These are phyloP conservation scores for Aethes cnicana DNA, from an alignment of 2,888 invertebrate species.

Conservation along the genomic window DNA sequence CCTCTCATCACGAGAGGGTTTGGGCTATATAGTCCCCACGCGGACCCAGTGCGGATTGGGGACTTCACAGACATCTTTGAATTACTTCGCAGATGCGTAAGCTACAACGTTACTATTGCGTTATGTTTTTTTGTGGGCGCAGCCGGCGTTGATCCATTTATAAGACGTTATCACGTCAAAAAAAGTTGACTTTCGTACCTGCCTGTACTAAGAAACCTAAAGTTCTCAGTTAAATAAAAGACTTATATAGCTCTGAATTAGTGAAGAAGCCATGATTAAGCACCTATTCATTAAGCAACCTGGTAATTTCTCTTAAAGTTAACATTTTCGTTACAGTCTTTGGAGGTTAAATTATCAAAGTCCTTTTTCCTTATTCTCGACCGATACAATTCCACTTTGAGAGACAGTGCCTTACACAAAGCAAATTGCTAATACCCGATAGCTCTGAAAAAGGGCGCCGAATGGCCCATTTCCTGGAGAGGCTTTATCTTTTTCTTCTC, in stretches of 20 bases:
- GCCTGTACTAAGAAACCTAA: neutral
- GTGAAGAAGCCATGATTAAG: neutral
- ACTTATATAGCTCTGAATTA: neutral
- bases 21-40: no score
- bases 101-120: no score
- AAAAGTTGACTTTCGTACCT: no score
- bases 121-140: no score
- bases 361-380: slow-evolving; percentile 54
- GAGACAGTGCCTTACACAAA: slow-evolving; percentile 62
- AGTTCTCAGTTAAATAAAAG: neutral
- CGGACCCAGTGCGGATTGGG: no score
- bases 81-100: no score
- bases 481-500: slow-evolving; percentile 65
- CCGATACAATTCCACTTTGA: slow-evolving; percentile 55
- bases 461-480: slow-evolving; percentile 69
- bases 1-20: no score
- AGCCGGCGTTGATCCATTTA: no score
- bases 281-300: slow-evolving; percentile 7
- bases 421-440: slow-evolving; percentile 74
- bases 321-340: slow-evolving; percentile 56
- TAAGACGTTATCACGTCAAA: no score
- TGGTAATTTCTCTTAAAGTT: slow-evolving; percentile 6
- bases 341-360: slow-evolving; percentile 64
- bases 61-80: no score
- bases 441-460: slow-evolving; percentile 62